A percentile compares a stretch with the other conserved stretches of the same genome.
Evolutionary conservation across 2,888 invertebrate species (phyloP).

Genomic region (Schizaphis graminum): DNA sequence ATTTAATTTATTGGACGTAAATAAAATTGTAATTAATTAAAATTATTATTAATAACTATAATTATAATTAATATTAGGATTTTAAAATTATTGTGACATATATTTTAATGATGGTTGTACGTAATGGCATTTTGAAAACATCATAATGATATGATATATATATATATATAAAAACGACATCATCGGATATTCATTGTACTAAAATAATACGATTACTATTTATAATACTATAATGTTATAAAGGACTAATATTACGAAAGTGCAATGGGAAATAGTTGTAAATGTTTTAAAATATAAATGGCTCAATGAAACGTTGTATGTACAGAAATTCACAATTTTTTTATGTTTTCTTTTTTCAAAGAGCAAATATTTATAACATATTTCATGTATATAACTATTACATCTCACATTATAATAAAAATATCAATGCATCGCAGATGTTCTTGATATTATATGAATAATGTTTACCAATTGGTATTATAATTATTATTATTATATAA

Average conservation of each 20-base stretch:
- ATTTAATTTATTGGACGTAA: conserved; percentile 17
- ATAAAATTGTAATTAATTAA: conserved; percentile 6
- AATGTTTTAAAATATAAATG: not conserved
- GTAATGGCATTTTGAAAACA: conserved; percentile 2
- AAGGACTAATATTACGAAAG: not conserved
- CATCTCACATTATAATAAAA: not conserved
- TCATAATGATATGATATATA: not conserved
- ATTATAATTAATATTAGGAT: not conserved
- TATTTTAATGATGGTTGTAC: not conserved
- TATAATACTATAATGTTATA: not conserved
- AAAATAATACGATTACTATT: not conserved
- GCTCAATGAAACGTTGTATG: conserved; percentile 17
- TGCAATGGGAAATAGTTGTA: not conserved
- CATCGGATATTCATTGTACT: not conserved
- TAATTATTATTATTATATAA: not conserved
- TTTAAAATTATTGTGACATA: not conserved
- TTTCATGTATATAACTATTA: not conserved
- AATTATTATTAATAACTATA: conserved; percentile 28
- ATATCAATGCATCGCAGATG: not conserved
- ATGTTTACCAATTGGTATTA: not conserved
- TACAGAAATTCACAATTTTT: not conserved
- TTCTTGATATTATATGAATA: not conserved
- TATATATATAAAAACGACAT: not conserved
- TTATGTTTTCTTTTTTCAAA: not conserved
- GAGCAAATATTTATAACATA: not conserved